Evolutionary conservation across 2,113 vertebrate species (phyloP).

Genomic region (Zeus faber): DNA sequence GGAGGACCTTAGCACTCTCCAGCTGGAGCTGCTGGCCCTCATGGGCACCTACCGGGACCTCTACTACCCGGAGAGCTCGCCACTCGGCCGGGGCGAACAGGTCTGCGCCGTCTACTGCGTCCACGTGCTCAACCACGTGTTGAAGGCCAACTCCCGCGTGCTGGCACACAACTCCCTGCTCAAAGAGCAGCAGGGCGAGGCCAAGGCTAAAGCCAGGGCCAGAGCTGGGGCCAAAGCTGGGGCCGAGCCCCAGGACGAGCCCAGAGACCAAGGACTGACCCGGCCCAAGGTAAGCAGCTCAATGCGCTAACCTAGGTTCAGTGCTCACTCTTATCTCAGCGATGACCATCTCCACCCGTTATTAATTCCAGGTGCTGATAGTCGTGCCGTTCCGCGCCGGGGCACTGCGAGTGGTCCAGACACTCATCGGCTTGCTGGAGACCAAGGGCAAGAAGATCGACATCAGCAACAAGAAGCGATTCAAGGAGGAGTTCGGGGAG

Average conservation of each 20-base stretch:
- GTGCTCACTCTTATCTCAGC: too few species aligned
- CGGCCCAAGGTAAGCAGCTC: slow-evolving; percentile 87
- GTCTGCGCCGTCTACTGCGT: slow-evolving; percentile 85
- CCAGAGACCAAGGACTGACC: slow-evolving; percentile 92
- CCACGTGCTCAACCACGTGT: slow-evolving; percentile 88
- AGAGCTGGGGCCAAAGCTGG: slow-evolving; percentile 78
- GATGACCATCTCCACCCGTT: neutral
- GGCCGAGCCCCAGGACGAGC: slow-evolving; percentile 68
- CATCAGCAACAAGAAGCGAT: slow-evolving; percentile 93
- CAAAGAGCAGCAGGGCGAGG: slow-evolving; percentile 66
- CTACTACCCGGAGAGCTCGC: slow-evolving; percentile 82
- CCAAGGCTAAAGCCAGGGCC: slow-evolving; percentile 47
- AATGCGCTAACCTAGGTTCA: too few species aligned
- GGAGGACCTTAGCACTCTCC: slow-evolving; percentile 73
- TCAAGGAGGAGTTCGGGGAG: slow-evolving; percentile 88
- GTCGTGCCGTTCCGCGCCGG: slow-evolving; percentile 88
- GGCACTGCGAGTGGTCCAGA: slow-evolving; percentile 83
- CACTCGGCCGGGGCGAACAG: slow-evolving; percentile 79
- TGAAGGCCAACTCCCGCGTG: slow-evolving; percentile 91
- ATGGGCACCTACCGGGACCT: slow-evolving; percentile 90
- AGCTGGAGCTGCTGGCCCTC: slow-evolving; percentile 87
- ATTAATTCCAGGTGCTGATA: slow-evolving; percentile 82
- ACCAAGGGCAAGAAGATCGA: slow-evolving; percentile 82
- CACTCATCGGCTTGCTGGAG: slow-evolving; percentile 86
- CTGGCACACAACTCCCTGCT: slow-evolving; percentile 83